A percentile compares a stretch with the other conserved stretches of the same genome.
Conservation (phyloP, 1,140 invertebrate genomes). For the Bombyx mori region ASM3026992v2 NC_085133.1:96501-97000, state of each 20-base stretch:
- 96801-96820: too few species aligned
- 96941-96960: conserved; percentile 14
- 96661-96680: too few species aligned
- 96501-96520: conserved; percentile 38
- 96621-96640: background rate
- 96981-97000: too few species aligned
- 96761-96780: too few species aligned
- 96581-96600: background rate
- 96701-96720: too few species aligned
- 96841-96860: background rate
- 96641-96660: too few species aligned
- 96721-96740: too few species aligned
- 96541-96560: conserved; percentile 8
- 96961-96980: too few species aligned
- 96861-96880: conserved; percentile 4
- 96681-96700: too few species aligned
- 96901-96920: conserved; percentile 3
- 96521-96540: conserved; percentile 12
- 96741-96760: too few species aligned
- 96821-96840: too few species aligned
- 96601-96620: background rate
- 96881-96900: conserved; percentile 9
- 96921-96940: conserved; percentile 22
- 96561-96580: conserved; percentile 6
- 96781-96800: too few species aligned